Percentiles rank a stretch among this genome's conserved stretches.
phyloP scores from a whole-genome alignment of 2,113 vertebrate genomes.

The Mormyrus lacerda region DNA sequence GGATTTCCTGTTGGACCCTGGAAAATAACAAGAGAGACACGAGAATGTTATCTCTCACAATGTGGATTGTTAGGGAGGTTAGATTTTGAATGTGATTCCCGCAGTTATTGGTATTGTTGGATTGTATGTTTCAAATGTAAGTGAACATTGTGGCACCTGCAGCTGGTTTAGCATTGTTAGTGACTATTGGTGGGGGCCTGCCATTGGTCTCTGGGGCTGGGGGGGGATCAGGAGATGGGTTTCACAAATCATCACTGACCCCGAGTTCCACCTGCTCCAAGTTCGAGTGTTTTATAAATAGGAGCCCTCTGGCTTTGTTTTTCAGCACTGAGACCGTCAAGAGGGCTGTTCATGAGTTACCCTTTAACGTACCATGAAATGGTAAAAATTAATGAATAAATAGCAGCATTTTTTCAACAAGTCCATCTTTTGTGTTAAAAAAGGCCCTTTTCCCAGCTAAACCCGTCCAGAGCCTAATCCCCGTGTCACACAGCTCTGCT shows the following conservation, averaged over 20 bases:
- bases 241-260: neutral
- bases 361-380: neutral
- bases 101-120: neutral
- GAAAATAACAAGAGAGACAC: conserved; percentile 17
- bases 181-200: neutral
- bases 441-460: neutral
- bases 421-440: neutral
- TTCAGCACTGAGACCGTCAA: neutral
- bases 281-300: neutral
- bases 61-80: neutral
- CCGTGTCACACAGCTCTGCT: neutral
- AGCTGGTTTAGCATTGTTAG: neutral
- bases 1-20: conserved; percentile 62
- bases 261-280: neutral
- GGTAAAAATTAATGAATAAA: neutral
- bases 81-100: neutral
- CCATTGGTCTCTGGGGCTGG: neutral
- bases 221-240: neutral
- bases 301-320: neutral
- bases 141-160: neutral
- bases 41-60: neutral
- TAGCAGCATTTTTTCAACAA: neutral
- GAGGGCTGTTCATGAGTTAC: neutral
- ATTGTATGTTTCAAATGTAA: neutral
- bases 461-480: neutral